Base-by-base conservation (phyloP, 2,888 invertebrate species). In the Eubasilissa splendida region DNA sequence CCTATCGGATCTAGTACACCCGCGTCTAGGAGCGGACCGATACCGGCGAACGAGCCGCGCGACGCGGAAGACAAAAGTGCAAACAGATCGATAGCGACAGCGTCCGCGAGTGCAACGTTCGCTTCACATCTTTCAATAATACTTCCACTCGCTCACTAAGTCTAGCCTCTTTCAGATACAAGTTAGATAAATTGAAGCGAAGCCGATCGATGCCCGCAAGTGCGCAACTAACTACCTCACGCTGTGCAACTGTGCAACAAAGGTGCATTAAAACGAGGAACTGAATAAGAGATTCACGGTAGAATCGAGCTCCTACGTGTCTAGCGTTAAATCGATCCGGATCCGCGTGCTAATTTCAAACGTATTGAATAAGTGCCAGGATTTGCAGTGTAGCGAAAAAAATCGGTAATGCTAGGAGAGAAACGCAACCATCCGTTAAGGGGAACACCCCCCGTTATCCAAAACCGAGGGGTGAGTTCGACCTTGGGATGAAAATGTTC, bases 401-500 rank as follows among this genome's bases (percentile, higher is more conserved):
- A n/a, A n/a, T n/a, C n/a, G n/a, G 9, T 4, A n/a, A n/a, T 58
- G 12, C 58, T 58, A 4, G 8, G n/a, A 58, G 58, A 11, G 58
- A n/a, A n/a, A 4, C 9, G 58, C 58, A 4, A 58, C 11, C 50
- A 68, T 50, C 2, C 5, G 50, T 14, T 63, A 33, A 66, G 68
- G 68, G 68, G 68, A 50, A 52, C 50, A 42, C 68, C 68, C 68
- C 50, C 68, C 14, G n/a, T 58, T 58, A 4, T 58, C 4, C 4
- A 58, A 58, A 58, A n/a, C 42, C 12, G 52, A 68, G 68, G 68
- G 68, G 68, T 42, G 50, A 50, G 14, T 8, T 10, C 50, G 50
- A 68, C 68, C 68, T 68, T 68, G 68, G 68, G 42, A 50, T 42
- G 66, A 50, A 42, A 50, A 4, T n/a, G 42, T 50, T 50, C n/a